These are phyloP conservation scores for Vultur gryphus DNA, from an alignment of 2,797 vertebrate genomes.

Conservation along the genomic window DNA sequence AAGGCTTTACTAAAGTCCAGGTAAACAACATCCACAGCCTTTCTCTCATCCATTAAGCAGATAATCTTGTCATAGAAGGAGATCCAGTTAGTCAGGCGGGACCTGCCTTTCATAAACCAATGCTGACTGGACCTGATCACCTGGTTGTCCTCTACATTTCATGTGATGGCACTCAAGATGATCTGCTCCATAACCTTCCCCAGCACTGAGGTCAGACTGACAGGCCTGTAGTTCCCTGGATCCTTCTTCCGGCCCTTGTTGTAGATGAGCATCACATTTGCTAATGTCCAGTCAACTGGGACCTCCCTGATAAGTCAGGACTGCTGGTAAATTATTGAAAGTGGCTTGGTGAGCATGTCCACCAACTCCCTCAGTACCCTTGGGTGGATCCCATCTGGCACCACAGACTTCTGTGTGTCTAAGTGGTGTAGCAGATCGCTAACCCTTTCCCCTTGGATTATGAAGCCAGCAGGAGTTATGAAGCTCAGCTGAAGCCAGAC, in stretches of 20 bases:
- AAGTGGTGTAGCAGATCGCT: neutral
- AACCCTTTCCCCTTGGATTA: neutral
- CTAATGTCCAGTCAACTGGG: neutral
- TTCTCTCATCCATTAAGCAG: neutral
- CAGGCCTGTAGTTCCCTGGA: neutral
- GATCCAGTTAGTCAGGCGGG: neutral
- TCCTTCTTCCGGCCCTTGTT: neutral
- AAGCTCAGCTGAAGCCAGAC: neutral
- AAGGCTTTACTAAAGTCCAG: too few species aligned
- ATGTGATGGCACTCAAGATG: too few species aligned
- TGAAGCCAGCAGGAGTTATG: neutral
- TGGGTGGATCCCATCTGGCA: neutral
- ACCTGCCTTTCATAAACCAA: neutral
- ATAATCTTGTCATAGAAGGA: neutral
- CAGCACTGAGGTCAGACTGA: neutral
- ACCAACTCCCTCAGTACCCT: neutral
- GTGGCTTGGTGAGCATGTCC: neutral
- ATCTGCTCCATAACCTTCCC: neutral
- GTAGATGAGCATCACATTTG: neutral
- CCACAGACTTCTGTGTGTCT: too few species aligned
- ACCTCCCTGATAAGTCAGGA: neutral
- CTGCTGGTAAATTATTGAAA: neutral
- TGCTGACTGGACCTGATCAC: neutral
- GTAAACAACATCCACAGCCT: too few species aligned
- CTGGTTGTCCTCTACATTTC: neutral